Base-by-base conservation (phyloP, 2,113 vertebrate species). In the Stomatorhinus ivindoensis region DNA sequence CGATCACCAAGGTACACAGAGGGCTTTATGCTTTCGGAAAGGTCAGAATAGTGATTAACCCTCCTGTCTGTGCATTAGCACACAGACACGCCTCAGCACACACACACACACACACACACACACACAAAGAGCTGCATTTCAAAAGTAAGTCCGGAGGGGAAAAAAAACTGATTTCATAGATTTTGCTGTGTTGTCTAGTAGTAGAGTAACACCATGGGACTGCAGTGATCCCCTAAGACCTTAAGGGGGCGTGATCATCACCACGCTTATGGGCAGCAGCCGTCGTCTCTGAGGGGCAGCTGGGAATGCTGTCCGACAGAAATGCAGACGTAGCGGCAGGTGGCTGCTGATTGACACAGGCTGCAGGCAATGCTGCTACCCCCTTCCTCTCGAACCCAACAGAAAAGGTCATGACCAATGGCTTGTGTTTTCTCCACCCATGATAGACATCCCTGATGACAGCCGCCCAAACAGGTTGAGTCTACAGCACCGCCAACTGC, bases 11-110 rank as follows among this genome's bases (percentile, higher is more conserved):
- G 91, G 93, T 92, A 91, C 51, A 44, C 17, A 7, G 42, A 86
- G 51, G n/a, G 92, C 94, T 95, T 93, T 93, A 93, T 93, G 94
- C 94, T 93, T 91, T 91, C 86, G 55, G 88, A 91, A 93, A 94
- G 95, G 95, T 95, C 95, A 94, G 90, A 91, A 95, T 95, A 96
- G 93, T 94, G 95, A 95, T 96, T 95, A 96, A 95, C 95, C 95
- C 94, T 92, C 92, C 93, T 94, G 94, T 90, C 91, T 93, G 93
- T 93, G 93, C 92, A 92, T 93, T 93, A 93, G 50, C 84, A 53
- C 86, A 89, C 82, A 19, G 21, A 85, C 31, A 61, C 19, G 44
- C 86, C 47, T 31, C 61, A 82, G 31, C 42, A 46, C 42, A 2
- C 42, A 6, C 42, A 48, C 27, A 27, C 85, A 88, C 89, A 73